phyloP scores from a whole-genome alignment of 2,113 vertebrate genomes.

The Heterocephalus glaber region DNA sequence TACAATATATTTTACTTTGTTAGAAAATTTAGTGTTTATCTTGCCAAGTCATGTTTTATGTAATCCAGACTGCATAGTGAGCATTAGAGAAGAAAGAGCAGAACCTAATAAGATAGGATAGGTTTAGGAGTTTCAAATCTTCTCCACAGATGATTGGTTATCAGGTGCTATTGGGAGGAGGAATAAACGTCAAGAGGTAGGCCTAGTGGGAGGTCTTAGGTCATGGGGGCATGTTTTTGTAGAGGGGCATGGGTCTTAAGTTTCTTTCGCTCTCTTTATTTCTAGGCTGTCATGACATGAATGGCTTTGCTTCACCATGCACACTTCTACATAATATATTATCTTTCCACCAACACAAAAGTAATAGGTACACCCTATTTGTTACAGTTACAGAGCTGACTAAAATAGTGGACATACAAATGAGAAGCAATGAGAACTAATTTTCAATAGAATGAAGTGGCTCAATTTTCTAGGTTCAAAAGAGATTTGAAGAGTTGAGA shows the following conservation, averaged over 20 bases:
- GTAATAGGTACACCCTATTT: too few relatives aligned
- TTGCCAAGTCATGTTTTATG: not conserved
- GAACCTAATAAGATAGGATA: not conserved
- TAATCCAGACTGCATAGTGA: not conserved
- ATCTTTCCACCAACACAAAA: not conserved
- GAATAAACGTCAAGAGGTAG: not conserved
- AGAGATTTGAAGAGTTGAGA: not conserved
- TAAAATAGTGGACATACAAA: not conserved
- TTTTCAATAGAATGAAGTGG: not conserved
- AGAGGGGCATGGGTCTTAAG: not conserved
- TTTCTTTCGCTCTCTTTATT: not conserved
- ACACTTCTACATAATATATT: too few relatives aligned
- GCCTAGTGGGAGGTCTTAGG: not conserved
- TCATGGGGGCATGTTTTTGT: not conserved
- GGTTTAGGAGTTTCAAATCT: not conserved
- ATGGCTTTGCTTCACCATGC: not conserved
- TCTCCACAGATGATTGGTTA: not conserved
- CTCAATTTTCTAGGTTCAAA: not conserved
- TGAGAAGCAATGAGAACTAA: not conserved
- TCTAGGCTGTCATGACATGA: not conserved
- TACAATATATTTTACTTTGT: not conserved
- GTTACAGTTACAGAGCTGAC: not conserved
- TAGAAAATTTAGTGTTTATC: not conserved
- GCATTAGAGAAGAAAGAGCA: not conserved
- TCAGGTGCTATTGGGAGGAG: not conserved